Evolutionary conservation across 1,140 invertebrate genomes (phyloP).

Genomic region (Batillaria attramentaria): DNA sequence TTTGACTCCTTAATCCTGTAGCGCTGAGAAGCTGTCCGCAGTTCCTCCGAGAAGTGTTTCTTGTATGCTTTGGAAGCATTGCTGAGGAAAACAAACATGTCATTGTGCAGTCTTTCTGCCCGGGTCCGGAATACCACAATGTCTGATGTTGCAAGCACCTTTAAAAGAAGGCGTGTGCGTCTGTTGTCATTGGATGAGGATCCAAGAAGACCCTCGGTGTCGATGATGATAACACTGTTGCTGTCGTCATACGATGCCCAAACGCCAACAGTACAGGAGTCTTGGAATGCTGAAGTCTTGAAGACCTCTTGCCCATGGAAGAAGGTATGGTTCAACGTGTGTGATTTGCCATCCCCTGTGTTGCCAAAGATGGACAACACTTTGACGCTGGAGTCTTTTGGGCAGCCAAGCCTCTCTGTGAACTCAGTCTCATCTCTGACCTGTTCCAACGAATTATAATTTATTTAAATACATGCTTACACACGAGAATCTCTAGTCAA

Average conservation of each 20-base stretch:
- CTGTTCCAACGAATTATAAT: constrained; percentile 49
- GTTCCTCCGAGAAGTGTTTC: constrained; percentile 81
- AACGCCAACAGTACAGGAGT: constrained; percentile 85
- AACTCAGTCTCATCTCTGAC: constrained; percentile 69
- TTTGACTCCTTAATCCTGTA: constrained; percentile 73
- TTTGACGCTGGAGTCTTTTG: constrained; percentile 76
- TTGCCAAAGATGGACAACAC: constrained; percentile 91
- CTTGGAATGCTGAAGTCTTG: constrained; percentile 81
- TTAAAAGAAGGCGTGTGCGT: constrained; percentile 82
- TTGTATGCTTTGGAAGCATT: constrained; percentile 84
- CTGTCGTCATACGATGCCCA: constrained; percentile 83
- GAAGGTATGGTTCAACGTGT: constrained; percentile 86
- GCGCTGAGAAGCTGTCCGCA: constrained; percentile 76
- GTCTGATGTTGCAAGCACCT: constrained; percentile 86
- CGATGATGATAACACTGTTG: constrained; percentile 81
- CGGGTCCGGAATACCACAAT: constrained; percentile 86
- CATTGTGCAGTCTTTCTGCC: constrained; percentile 83
- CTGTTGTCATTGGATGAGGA: constrained; percentile 80
- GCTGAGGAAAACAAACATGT: constrained; percentile 86
- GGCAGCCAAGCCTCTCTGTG: constrained; percentile 64
- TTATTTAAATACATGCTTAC: too few species aligned
- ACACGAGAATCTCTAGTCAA: too few species aligned
- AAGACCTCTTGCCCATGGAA: constrained; percentile 85
- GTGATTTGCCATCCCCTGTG: constrained; percentile 89
- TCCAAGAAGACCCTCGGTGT: constrained; percentile 85